Base-by-base conservation (phyloP, 2,888 invertebrate genomes). In the Athalia circularis region DNA sequence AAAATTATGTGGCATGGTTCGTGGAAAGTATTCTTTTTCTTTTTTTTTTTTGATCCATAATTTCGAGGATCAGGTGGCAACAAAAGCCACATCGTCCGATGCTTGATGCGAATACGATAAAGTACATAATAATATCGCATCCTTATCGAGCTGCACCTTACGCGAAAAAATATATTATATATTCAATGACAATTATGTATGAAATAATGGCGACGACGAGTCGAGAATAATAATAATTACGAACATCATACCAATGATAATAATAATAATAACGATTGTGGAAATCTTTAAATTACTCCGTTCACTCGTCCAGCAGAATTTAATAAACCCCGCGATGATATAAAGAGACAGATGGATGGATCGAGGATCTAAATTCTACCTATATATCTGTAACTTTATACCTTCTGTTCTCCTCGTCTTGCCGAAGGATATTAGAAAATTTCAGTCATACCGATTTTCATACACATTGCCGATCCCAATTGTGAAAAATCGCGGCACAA, bases 261-360 rank as follows among this genome's bases (percentile, higher is more conserved):
- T 15, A 50, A 67, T 29, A 29, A 13, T 52, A 50, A 48, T 9
- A 72, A 59, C 59, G 15, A 59, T 68, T 72, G 61, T 50, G 72
- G 29, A 65, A 47, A 72, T 72, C 72, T 57, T 59, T 43, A 57
- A 45, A 72, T 72, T 61, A 50, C 72, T 47, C 47, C 50, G 59
- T 72, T 72, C 57, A 61, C 61, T 72, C 59, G 72, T 43, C 72
- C 59, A 72, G 57, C 57, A 72, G 72, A 59, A 72, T 72, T 72
- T 72, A 72, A 72, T 47, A 47, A 72, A 72, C 72, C 45, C 72
- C 52, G 52, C 29, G 29, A 15, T 62, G 8, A 15, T 13, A n/a
- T 29, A 47, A 43, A 61, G 50, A 59, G 47, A 72, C 45, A 59
- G 59, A 9, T 47, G 72, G 59, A 9, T 47, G 59, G 9, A 57